Evolutionary conservation across 2,113 vertebrate species (phyloP), one percentile per base, ranked within the genome.

Genomic region (Egretta garzetta): DNA sequence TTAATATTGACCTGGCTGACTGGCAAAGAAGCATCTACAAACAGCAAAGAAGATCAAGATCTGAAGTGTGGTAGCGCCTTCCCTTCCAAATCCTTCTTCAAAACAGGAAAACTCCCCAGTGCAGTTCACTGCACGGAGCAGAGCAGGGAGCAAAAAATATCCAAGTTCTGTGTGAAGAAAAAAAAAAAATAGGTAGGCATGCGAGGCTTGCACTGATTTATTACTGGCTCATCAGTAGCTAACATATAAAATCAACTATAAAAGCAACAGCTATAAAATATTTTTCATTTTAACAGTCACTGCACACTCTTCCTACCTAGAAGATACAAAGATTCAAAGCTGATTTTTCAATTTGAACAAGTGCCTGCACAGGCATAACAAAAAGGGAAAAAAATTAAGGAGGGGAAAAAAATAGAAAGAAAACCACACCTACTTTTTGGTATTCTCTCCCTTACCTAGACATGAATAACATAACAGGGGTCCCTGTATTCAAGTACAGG

Each of bases 41-140:
- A 76, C 86, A 82, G 50, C 55, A 79, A n/a, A 62, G 55, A 74
- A 68, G 80, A 95, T 93, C 58, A 89, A 89, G 81, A 96, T 73
- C 80, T 84, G 49, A 80, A 93, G 27, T 6, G 8, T 7, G 33
- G 35, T 22, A 91, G 62, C 4, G 6, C 43, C 35, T 75, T 85
- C 22, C 86, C 91, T 93, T 93, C 56, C 75, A 94, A 94, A 95
- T 56, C 70, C 50, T 87, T 70, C 76, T 86, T 80, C 81, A 39
- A 39, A 87, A 82, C 24, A 62, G 64, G 84, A 93, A 89, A 95
- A 68, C 43, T 88, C 75, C 47, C 67, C 2, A 43, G 4, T 24
- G 76, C 88, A 87, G 86, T 17, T 80, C 53, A 72, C 30, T 6
- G 17, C 80, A 90, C 5, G 9, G 41, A 76, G 26, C 20, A 90